Conservation (phyloP, 2,113 vertebrate genomes). For the Poecile atricapillus region DNA sequence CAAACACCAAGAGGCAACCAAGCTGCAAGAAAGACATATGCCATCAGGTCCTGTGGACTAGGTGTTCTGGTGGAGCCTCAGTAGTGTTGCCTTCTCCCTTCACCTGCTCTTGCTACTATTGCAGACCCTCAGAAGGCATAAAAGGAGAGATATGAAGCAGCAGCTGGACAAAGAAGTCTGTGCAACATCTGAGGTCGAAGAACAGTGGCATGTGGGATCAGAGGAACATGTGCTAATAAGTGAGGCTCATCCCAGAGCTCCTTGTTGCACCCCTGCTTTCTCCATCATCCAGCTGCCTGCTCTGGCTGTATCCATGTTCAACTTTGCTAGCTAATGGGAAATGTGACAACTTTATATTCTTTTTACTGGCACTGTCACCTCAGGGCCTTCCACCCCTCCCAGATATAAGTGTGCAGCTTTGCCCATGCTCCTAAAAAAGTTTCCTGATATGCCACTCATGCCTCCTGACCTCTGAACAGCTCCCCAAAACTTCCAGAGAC, state of each 20-base stretch:
- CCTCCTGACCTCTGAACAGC: not conserved
- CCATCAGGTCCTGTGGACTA: not conserved
- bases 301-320: rapidly evolving
- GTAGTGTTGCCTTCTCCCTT: not conserved
- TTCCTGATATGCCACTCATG: not conserved
- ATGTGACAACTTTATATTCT: not conserved
- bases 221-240: not conserved
- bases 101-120: not conserved
- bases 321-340: not conserved
- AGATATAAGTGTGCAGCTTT: not conserved
- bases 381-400: not conserved
- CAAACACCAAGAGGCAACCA: not conserved
- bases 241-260: not conserved
- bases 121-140: not conserved
- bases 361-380: not conserved
- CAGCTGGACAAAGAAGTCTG: not conserved
- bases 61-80: not conserved
- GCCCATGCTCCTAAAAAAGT: not conserved
- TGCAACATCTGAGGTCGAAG: not conserved
- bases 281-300: not conserved
- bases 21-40: not conserved
- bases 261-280: not conserved
- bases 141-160: not conserved
- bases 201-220: not conserved
- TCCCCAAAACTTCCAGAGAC: not conserved